These are phyloP conservation scores for Toxotes chatareus DNA, from an alignment of 2,113 vertebrate species.

Conservation along the genomic window DNA sequence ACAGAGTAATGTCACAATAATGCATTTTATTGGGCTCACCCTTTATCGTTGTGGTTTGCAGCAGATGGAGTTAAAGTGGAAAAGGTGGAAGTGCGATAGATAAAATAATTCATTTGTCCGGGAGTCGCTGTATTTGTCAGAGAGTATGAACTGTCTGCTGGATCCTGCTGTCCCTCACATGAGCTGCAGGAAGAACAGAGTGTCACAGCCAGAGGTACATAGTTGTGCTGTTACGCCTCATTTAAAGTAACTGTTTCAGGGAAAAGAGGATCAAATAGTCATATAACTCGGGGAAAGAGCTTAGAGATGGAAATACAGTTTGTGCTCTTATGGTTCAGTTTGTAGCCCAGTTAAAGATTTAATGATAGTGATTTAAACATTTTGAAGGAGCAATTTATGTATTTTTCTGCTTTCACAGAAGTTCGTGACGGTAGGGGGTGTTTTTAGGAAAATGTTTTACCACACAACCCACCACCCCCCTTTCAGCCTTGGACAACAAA, in stretches of 20 bases:
- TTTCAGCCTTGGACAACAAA: constrained; percentile 31
- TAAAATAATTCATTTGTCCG: constrained; percentile 11
- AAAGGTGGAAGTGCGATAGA: constrained; percentile 6
- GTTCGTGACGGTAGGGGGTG: constrained; percentile 13
- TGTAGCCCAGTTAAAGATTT: constrained; percentile 22
- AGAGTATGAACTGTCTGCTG: constrained; percentile 36
- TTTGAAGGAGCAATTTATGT: neutral
- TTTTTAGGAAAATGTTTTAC: constrained; percentile 32
- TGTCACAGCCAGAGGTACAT: constrained; percentile 42
- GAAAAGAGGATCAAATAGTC: constrained; percentile 48
- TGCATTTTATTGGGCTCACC: constrained; percentile 35
- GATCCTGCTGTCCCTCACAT: constrained; percentile 26
- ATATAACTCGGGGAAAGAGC: constrained; percentile 20
- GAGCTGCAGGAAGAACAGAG: constrained; percentile 44
- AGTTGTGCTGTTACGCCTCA: constrained; percentile 38
- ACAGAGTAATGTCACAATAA: constrained; percentile 47
- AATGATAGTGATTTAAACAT: constrained; percentile 7
- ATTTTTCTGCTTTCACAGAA: neutral
- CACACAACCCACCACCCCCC: constrained; percentile 27
- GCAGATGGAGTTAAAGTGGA: constrained; percentile 32
- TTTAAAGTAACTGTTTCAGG: constrained; percentile 43
- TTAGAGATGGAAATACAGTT: constrained; percentile 17
- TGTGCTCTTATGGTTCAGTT: constrained; percentile 19
- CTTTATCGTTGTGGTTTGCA: constrained; percentile 41
- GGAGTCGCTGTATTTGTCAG: constrained; percentile 18